A percentile compares a stretch with the other conserved stretches of the same genome.
These are phyloP conservation scores for Adoxophyes honmai DNA, from an alignment of 1,140 invertebrate genomes.

Conservation along the genomic window DNA sequence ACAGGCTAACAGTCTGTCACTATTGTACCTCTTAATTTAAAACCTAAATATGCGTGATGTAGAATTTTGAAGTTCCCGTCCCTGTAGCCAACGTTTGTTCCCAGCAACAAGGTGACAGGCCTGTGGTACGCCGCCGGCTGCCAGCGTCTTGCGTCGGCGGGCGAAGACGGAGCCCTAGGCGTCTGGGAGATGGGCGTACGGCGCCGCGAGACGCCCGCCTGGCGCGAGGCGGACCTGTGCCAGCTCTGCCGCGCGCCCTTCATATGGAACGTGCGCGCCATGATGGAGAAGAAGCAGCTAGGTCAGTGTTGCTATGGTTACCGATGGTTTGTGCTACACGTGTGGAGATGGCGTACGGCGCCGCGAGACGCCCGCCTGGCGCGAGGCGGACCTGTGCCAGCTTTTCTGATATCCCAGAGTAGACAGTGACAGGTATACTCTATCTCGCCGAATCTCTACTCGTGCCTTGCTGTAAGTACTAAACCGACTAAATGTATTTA, in stretches of 20 bases:
- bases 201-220: conserved; percentile 94
- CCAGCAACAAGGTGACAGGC: conserved; percentile 89
- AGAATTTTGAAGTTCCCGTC: no score
- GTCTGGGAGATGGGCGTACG: conserved; percentile 93
- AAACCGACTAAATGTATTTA: no score
- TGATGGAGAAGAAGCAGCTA: conserved; percentile 97
- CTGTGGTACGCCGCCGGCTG: conserved; percentile 89
- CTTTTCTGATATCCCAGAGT: no score
- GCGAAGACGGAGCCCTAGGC: conserved; percentile 95
- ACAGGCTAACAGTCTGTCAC: no score
- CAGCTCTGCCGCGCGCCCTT: conserved; percentile 96
- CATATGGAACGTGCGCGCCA: conserved; percentile 98
- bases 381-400: conserved; percentile 95
- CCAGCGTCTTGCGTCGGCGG: conserved; percentile 92
- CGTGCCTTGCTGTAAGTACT: no score
- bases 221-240: conserved; percentile 96
- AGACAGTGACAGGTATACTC: no score
- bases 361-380: conserved; percentile 96
- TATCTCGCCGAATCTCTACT: no score
- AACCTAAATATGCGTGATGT: no score
- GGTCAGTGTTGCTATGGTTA: conserved; percentile 75
- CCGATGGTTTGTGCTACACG: no score
- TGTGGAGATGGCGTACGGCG: conserved; percentile 90
- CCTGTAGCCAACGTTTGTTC: conserved; percentile 4
- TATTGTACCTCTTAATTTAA: no score